Evolutionary conservation across 2,888 invertebrate species (phyloP).

Genomic region (Amiota mariae): DNA sequence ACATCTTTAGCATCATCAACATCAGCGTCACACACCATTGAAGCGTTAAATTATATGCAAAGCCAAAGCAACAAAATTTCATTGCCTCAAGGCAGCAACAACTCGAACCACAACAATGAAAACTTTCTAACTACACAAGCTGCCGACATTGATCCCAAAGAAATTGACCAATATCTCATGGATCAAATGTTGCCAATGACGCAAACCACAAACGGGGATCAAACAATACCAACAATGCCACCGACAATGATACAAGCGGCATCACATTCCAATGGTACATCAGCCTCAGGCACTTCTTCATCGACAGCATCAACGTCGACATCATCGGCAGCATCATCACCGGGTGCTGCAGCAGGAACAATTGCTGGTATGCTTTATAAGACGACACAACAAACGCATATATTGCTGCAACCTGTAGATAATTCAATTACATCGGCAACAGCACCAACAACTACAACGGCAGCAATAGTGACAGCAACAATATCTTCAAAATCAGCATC

Average conservation of each 20-base stretch:
- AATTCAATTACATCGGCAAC: constrained; percentile 32
- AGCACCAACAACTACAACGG: constrained; percentile 34
- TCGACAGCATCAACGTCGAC: constrained; percentile 20
- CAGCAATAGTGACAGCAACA: constrained; percentile 8
- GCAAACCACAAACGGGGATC: constrained; percentile 41
- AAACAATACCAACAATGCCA: constrained; percentile 31
- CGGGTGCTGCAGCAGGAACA: neutral
- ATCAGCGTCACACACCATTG: constrained; percentile 67
- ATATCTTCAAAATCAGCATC: constrained; percentile 28
- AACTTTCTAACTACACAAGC: constrained; percentile 23
- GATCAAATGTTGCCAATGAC: constrained; percentile 69
- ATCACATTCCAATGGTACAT: constrained; percentile 17
- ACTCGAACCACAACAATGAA: constrained; percentile 33
- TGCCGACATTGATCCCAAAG: constrained; percentile 71
- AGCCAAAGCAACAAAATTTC: constrained; percentile 39
- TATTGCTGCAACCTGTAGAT: constrained; percentile 33
- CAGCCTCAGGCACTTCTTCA: constrained; percentile 21
- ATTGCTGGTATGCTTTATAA: constrained; percentile 24
- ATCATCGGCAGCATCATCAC: constrained; percentile 24
- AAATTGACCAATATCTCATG: constrained; percentile 74
- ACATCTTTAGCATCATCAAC: constrained; percentile 33
- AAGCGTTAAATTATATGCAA: constrained; percentile 71
- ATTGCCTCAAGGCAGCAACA: constrained; percentile 26
- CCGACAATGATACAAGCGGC: constrained; percentile 14
- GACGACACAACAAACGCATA: constrained; percentile 3